Evolutionary conservation across 2,888 invertebrate genomes (phyloP), one percentile per base, ranked within the genome.

Genomic region (Gnatocerus cornutus): DNA sequence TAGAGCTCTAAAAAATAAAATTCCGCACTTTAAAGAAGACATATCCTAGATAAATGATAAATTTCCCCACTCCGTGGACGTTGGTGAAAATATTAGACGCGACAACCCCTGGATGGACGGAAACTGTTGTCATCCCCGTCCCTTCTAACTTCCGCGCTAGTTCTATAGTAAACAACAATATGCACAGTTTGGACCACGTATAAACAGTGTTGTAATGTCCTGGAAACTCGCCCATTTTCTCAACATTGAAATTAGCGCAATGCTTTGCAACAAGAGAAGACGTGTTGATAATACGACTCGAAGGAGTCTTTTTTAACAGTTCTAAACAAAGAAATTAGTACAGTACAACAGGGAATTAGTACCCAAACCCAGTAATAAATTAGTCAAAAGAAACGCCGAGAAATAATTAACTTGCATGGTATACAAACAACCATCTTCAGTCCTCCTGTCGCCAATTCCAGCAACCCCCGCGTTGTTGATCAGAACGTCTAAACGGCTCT

Each of bases 401-500:
- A 91, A 89, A 78, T 93, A 89, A 74, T 93, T 93, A 12, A 90
- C 87, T 73, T 91, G 91, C 86, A 91, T 88, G 50, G 88, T 88
- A 10, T 86, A 80, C 16, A 91, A 87, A 29, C 92, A 85, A 0
- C 91, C 91, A 74, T 92, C 91, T 68, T 87, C 85, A 0, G 91
- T 90, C 45, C 81, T 80, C 41, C 82, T 81, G 29, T 85, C 80
- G 0, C 82, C 80, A 13, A 85, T 78, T 1, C 87, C 87, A 8
- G 84, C 86, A 0, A 87, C 85, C 0, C 91, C 91, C 0, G 91
- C 91, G 76, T 33, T 52, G 12, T 52, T 29, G 7, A 52, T n/a
- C 8, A 52, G 27, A 52, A 52, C 10, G 74, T 92, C 89, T 61
- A 92, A 77, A 73, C 87, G 87, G 0, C 85, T 82, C 79, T 89